These are phyloP conservation scores for Agelaius tricolor DNA, from an alignment of 2,113 vertebrate species.

Conservation along the genomic window DNA sequence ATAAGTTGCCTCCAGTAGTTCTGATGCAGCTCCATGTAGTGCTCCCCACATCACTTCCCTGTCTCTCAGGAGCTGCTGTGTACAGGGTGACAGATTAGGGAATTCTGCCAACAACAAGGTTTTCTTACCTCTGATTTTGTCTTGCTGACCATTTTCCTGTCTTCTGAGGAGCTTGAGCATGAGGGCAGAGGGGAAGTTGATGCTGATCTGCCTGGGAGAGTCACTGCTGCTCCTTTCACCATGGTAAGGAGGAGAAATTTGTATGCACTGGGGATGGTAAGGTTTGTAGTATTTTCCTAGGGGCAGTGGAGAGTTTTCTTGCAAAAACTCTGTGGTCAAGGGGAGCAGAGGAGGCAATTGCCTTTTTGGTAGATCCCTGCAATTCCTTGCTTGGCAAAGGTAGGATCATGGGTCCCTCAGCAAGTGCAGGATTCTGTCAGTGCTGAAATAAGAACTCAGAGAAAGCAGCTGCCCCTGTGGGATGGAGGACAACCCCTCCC, in stretches of 20 bases:
- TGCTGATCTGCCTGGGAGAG: neutral
- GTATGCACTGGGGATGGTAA: neutral
- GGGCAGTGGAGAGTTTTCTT: neutral
- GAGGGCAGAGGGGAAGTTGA: neutral
- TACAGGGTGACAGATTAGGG: neutral
- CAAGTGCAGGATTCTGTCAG: neutral
- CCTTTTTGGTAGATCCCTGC: neutral
- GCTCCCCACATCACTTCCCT: neutral
- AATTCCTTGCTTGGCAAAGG: neutral
- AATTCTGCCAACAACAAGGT: neutral
- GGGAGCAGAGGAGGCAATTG: neutral
- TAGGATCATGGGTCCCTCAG: neutral
- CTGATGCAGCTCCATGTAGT: neutral
- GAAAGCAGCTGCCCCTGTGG: neutral
- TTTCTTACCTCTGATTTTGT: neutral
- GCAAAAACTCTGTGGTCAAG: neutral
- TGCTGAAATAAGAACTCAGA: neutral
- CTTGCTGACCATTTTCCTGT: neutral
- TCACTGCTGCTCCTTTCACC: neutral
- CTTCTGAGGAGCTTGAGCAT: accelerated
- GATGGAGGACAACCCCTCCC: neutral
- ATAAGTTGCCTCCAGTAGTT: neutral
- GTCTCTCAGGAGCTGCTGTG: neutral
- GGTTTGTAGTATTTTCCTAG: neutral
- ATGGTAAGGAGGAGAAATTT: neutral